Evolutionary conservation across 2,888 invertebrate species (phyloP).

Genomic region (Acanthococcus lagerstroemiae): DNA sequence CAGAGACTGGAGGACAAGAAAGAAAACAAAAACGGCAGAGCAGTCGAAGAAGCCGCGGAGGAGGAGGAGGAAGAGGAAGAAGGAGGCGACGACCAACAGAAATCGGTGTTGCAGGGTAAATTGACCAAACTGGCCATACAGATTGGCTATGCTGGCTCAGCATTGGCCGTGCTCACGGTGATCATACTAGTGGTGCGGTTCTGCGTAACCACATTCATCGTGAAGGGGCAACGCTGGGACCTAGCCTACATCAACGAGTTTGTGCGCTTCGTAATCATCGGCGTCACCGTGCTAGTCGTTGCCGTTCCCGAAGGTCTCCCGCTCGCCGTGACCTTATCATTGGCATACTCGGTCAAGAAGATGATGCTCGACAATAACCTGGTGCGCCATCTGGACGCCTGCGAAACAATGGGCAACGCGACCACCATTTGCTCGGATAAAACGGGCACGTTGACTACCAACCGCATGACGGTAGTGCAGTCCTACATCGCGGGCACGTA

Average conservation of each 20-base stretch:
- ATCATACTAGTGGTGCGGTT: slow-evolving; percentile 52
- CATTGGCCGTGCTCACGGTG: slow-evolving; percentile 53
- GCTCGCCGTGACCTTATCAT: slow-evolving; percentile 51
- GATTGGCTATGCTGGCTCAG: slow-evolving; percentile 55
- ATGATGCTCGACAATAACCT: slow-evolving; percentile 55
- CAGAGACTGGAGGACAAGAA: slow-evolving; percentile 2
- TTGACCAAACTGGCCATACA: slow-evolving; percentile 56
- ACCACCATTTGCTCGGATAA: slow-evolving; percentile 57
- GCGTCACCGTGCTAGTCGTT: slow-evolving; percentile 54
- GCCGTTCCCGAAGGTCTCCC: slow-evolving; percentile 55
- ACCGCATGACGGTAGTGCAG: slow-evolving; percentile 53
- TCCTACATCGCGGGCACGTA: slow-evolving; percentile 45
- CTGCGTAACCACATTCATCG: slow-evolving; percentile 48
- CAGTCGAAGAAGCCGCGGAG: not conserved
- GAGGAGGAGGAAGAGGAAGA: not conserved
- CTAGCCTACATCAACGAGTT: slow-evolving; percentile 46
- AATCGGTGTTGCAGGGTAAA: slow-evolving; percentile 55
- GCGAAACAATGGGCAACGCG: slow-evolving; percentile 57
- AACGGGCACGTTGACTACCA: slow-evolving; percentile 56
- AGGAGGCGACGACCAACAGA: slow-evolving; percentile 27
- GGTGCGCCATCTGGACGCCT: slow-evolving; percentile 54
- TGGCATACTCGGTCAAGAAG: slow-evolving; percentile 54
- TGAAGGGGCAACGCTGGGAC: slow-evolving; percentile 43
- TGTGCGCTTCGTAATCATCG: slow-evolving; percentile 54
- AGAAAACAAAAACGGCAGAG: slow-evolving; percentile 16